These are phyloP conservation scores for Brenthis hecate DNA, from an alignment of 2,888 invertebrate species.

Conservation along the genomic window DNA sequence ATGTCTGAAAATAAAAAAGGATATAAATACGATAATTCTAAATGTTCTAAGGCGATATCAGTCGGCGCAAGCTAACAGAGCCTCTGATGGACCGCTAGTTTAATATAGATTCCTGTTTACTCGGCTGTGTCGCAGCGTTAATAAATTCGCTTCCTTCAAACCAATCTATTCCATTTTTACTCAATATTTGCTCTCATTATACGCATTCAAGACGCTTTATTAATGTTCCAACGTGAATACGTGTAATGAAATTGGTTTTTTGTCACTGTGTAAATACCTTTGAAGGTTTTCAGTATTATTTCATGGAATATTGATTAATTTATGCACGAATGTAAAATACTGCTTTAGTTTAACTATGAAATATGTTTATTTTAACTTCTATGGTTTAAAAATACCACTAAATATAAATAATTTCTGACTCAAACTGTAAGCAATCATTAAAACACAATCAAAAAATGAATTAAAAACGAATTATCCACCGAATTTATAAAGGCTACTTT, in stretches of 20 bases:
- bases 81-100: conserved; percentile 63
- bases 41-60: conserved; percentile 39
- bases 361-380: too few species aligned
- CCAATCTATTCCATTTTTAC: conserved; percentile 55
- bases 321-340: too few species aligned
- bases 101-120: conserved; percentile 74
- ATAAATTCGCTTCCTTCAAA: conserved; percentile 68
- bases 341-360: too few species aligned
- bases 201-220: conserved; percentile 48
- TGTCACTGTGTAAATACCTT: conserved; percentile 35
- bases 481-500: too few species aligned
- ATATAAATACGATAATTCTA: conserved; percentile 28
- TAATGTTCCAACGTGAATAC: conserved; percentile 40
- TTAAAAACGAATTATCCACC: too few species aligned
- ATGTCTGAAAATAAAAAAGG: neutral
- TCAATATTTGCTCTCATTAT: conserved; percentile 62
- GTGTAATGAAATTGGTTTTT: conserved; percentile 40
- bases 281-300: conserved; percentile 29
- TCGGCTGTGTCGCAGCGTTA: conserved; percentile 66
- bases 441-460: too few species aligned
- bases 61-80: conserved; percentile 56
- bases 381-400: too few species aligned
- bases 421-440: too few species aligned
- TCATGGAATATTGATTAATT: conserved; percentile 2
- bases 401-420: too few species aligned